Evolutionary conservation across 1,140 invertebrate species (phyloP), one percentile per base, ranked within the genome.

Genomic region (Drosophila nannoptera): DNA sequence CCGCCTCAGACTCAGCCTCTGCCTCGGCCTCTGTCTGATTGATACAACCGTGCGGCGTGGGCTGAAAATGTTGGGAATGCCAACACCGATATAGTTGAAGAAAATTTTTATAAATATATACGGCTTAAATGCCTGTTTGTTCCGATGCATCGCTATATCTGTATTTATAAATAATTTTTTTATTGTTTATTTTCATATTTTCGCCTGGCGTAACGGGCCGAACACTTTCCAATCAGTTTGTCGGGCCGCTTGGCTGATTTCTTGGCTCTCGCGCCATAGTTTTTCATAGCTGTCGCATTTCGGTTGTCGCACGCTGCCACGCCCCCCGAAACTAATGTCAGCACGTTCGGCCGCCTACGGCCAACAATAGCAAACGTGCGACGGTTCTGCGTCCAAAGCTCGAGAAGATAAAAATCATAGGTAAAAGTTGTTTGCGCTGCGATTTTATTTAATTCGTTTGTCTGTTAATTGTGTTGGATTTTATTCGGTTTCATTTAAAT

Each of bases 401-500:
- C 50, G 60, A 36, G 50, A 64, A 71, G 63, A 75, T 68, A 66
- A 36, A 72, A 75, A 72, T 63, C 81, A 77, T 69, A 59, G 81
- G 81, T 86, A 86, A 86, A 86, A 86, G 81, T 87, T 86, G 81
- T 86, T 81, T 81, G 75, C 76, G 69, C 74, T 80, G 76, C 48
- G 69, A 32, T 67, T 86, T 68, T 66, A 65, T 65, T 73, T 33
- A 5, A 32, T 50, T 32, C 8, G 22, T 32, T 70, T 60, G 68
- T 72, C 8, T 38, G 52, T 11, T 66, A 40, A 31, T 62, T 32
- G 9, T 60, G 46, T 59, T 68, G 35, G n/a, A 40, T 55, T 40
- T 69, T 54, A 45, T 42, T 49, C 56, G 54, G 46, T 77, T 78
- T 74, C 43, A 76, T 72, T 74, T 63, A 59, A 61, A 77, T 83